Conservation (phyloP, 1,140 invertebrate genomes). For the Lordiphosa stackelbergi region DNA sequence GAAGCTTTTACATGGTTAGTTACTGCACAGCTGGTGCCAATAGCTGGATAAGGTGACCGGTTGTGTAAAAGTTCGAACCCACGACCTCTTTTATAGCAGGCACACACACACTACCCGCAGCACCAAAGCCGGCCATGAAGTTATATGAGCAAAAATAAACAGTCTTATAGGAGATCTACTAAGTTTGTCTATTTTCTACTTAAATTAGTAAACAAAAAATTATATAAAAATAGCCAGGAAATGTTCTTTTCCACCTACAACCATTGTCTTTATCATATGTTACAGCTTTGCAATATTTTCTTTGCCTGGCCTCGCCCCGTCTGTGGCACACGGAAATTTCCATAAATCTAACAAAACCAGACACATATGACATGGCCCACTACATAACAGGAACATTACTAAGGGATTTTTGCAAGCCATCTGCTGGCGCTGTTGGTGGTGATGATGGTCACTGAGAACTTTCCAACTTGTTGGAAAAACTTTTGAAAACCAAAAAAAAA, state of each 20-base stretch:
- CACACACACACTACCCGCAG: no score
- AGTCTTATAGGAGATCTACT: no score
- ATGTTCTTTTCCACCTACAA: constrained; percentile 12
- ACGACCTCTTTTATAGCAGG: no score
- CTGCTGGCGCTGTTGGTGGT: constrained; percentile 9
- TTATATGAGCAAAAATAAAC: no score
- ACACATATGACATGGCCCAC: constrained; percentile 23
- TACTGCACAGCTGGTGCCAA: no score
- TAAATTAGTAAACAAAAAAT: no score
- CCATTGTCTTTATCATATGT: constrained; percentile 16
- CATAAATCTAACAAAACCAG: constrained; percentile 37
- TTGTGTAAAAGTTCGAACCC: no score
- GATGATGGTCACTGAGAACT: constrained; percentile 44
- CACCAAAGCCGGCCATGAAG: no score
- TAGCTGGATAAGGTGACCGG: no score
- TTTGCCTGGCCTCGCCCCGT: background rate
- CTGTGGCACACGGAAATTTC: constrained; percentile 34
- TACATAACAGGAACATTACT: background rate
- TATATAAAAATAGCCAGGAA: no score
- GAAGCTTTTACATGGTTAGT: no score
- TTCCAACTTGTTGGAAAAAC: constrained; percentile 61
- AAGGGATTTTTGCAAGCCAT: background rate
- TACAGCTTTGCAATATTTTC: constrained; percentile 1
- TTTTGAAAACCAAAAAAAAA: constrained; percentile 20
- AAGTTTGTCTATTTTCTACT: no score